These are phyloP conservation scores for Zootoca vivipara DNA, from an alignment of 2,113 vertebrate species.

Conservation along the genomic window DNA sequence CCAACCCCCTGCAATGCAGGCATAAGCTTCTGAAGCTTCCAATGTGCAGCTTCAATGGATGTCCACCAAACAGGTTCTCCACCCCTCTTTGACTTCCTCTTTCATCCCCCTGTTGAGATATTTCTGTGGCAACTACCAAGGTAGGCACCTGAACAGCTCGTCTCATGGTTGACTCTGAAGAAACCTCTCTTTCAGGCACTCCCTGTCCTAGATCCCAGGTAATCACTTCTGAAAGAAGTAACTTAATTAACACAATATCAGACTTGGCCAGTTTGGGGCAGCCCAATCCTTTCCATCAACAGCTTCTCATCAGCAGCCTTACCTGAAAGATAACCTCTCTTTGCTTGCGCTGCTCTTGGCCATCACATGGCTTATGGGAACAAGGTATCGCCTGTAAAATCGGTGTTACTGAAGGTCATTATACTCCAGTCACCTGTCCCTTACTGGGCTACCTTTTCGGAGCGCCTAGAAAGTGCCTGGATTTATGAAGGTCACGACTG, in stretches of 20 bases:
- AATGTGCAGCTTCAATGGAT: no score
- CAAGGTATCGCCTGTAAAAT: conserved; percentile 58
- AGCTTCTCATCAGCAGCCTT: conserved; percentile 59
- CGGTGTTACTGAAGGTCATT: conserved; percentile 55
- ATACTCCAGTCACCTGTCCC: conserved; percentile 9
- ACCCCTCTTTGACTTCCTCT: neutral
- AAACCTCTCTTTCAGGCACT: neutral
- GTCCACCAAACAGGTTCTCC: neutral
- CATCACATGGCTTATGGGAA: conserved; percentile 45
- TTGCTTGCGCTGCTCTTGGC: conserved; percentile 57
- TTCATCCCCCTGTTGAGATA: neutral
- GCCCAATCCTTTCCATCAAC: conserved; percentile 35
- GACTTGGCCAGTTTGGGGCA: conserved; percentile 44
- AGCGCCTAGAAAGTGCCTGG: no score
- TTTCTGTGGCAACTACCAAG: neutral
- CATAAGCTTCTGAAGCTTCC: no score
- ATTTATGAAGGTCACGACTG: neutral
- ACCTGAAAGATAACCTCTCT: conserved; percentile 66
- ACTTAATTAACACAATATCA: conserved; percentile 55
- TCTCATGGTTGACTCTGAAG: neutral
- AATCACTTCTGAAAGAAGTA: conserved; percentile 28
- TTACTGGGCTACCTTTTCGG: conserved; percentile 23
- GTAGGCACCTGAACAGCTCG: neutral
- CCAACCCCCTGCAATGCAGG: no score
- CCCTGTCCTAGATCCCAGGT: conserved; percentile 17